Percentiles rank a stretch among this genome's conserved stretches.
Evolutionary conservation across 2,888 invertebrate species (phyloP).

Genomic region (Luperina nickerlii): DNA sequence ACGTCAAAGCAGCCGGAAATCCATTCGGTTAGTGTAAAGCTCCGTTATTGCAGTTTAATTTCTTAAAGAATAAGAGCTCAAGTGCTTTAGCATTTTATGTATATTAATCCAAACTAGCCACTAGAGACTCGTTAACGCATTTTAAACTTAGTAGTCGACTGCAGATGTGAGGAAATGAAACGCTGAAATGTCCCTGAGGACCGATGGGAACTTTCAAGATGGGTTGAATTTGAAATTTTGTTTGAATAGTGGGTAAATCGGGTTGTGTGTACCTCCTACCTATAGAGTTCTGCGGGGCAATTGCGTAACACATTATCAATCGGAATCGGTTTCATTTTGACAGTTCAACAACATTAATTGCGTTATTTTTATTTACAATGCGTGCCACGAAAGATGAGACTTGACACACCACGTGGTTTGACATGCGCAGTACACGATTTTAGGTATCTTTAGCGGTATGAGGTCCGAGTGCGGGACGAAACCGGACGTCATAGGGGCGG

Average conservation of each 20-base stretch:
- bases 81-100: constrained; percentile 26
- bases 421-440: no score
- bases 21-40: constrained; percentile 16
- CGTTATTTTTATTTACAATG: no score
- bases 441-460: no score
- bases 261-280: neutral
- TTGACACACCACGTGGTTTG: no score
- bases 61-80: constrained; percentile 23
- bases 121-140: constrained; percentile 40
- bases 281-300: no score
- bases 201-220: constrained; percentile 42
- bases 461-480: no score
- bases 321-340: no score
- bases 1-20: constrained; percentile 29
- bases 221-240: constrained; percentile 44
- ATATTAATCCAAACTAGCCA: constrained; percentile 42
- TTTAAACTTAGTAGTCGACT: constrained; percentile 52
- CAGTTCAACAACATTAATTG: no score
- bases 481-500: no score
- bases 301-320: no score
- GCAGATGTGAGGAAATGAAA: constrained; percentile 48
- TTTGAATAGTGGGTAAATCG: constrained; percentile 11
- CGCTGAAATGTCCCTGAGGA: constrained; percentile 32
- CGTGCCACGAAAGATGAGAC: no score
- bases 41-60: constrained; percentile 20